Evolutionary conservation across 2,888 invertebrate species (phyloP).

Genomic region (Muscina levida): DNA sequence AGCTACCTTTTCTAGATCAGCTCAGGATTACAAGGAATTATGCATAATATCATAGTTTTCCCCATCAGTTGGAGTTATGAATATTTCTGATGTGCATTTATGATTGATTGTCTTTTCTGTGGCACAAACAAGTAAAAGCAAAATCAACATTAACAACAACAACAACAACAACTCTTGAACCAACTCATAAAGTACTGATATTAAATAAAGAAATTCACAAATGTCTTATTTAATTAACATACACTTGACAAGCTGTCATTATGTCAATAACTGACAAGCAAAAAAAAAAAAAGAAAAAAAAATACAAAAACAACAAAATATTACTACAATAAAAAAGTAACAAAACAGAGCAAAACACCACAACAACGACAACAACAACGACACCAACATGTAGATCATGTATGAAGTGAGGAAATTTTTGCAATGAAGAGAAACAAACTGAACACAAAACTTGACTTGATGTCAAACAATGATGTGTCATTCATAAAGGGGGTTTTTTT

Average conservation of each 20-base stretch:
- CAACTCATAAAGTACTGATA: background rate
- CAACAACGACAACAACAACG: background rate
- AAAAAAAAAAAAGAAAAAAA: background rate
- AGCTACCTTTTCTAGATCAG: background rate
- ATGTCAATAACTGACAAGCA: constrained; percentile 57
- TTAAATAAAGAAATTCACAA: constrained; percentile 45
- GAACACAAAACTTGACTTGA: background rate
- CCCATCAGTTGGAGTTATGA: too few species aligned
- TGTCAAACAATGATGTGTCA: constrained; percentile 18
- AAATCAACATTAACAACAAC: background rate
- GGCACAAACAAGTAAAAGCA: too few species aligned
- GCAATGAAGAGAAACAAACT: background rate
- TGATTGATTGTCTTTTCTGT: background rate
- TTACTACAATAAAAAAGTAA: constrained; percentile 16
- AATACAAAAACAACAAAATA: constrained; percentile 28
- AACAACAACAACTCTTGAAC: too few species aligned
- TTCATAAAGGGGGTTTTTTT: background rate
- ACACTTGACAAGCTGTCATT: constrained; percentile 67
- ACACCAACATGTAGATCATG: too few species aligned
- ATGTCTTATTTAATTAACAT: constrained; percentile 67
- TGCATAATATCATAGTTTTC: constrained; percentile 14
- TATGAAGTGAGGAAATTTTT: too few species aligned
- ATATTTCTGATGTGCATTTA: background rate
- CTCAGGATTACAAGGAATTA: background rate
- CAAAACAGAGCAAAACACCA: constrained; percentile 4